A percentile compares a stretch with the other conserved stretches of the same genome.
Conservation (phyloP, 2,797 vertebrate genomes). For the Cirrhinus molitorella region DNA sequence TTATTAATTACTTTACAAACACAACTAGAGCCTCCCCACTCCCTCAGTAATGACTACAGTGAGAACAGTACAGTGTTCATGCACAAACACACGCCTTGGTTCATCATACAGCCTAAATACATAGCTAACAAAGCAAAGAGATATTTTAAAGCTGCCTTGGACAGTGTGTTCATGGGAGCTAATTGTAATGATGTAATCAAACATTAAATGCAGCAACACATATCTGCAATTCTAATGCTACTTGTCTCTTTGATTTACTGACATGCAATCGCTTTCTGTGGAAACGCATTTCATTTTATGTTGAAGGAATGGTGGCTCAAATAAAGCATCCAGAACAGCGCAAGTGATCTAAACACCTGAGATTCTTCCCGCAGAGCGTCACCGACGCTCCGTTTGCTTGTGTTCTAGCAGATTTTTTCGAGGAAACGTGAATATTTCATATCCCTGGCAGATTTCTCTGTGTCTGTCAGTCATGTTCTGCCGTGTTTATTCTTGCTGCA, state of each 20-base stretch:
- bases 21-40: constrained; percentile 48
- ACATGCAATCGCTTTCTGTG: background rate
- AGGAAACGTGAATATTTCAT: constrained; percentile 42
- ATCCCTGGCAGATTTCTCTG: constrained; percentile 35
- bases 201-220: background rate
- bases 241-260: background rate
- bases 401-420: constrained; percentile 14
- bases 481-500: constrained; percentile 53
- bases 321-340: background rate
- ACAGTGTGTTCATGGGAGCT: background rate
- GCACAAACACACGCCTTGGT: constrained; percentile 65
- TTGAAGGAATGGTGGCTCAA: background rate
- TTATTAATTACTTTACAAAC: constrained; percentile 75
- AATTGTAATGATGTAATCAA: background rate
- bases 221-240: background rate
- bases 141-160: background rate
- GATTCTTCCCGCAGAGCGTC: background rate
- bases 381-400: background rate
- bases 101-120: background rate
- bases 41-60: constrained; percentile 17
- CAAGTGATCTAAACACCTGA: background rate
- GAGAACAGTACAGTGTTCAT: constrained; percentile 59
- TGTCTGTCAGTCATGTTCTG: constrained; percentile 47
- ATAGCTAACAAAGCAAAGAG: background rate
- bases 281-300: background rate